Conservation (phyloP, 2,888 invertebrate genomes). For the Ariolimax columbianus region DNA sequence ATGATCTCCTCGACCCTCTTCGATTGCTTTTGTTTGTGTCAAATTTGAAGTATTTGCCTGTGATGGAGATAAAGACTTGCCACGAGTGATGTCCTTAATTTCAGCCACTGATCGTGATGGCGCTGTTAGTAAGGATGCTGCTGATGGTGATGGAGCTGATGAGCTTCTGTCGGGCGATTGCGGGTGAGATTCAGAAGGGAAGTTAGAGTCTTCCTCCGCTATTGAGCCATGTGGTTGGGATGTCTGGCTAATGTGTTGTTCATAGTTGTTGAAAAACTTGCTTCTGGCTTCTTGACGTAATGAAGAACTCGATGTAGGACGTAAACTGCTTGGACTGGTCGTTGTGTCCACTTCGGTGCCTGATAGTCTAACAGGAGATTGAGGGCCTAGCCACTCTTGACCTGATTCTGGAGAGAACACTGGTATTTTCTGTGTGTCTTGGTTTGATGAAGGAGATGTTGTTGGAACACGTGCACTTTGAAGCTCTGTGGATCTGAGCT, state of each 20-base stretch:
- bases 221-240: not conserved
- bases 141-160: not conserved
- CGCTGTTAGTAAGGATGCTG: not conserved
- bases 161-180: not conserved
- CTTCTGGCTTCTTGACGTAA: conserved; percentile 37
- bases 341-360: not conserved
- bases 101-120: not conserved
- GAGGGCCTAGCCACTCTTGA: not conserved
- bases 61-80: not conserved
- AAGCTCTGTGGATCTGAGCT: too few species aligned
- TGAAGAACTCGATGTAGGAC: not conserved
- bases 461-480: too few species aligned
- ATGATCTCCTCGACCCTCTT: not conserved
- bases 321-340: not conserved
- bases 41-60: not conserved
- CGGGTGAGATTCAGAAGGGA: not conserved
- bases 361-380: not conserved
- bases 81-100: not conserved
- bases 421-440: too few species aligned
- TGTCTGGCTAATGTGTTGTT: conserved; percentile 29
- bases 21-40: not conserved
- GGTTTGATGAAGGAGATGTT: not conserved
- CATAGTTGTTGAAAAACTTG: conserved; percentile 47
- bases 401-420: not conserved
- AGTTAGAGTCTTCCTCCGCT: not conserved